These are phyloP conservation scores for Brenthis daphne DNA, from an alignment of 2,888 invertebrate species.

Conservation along the genomic window DNA sequence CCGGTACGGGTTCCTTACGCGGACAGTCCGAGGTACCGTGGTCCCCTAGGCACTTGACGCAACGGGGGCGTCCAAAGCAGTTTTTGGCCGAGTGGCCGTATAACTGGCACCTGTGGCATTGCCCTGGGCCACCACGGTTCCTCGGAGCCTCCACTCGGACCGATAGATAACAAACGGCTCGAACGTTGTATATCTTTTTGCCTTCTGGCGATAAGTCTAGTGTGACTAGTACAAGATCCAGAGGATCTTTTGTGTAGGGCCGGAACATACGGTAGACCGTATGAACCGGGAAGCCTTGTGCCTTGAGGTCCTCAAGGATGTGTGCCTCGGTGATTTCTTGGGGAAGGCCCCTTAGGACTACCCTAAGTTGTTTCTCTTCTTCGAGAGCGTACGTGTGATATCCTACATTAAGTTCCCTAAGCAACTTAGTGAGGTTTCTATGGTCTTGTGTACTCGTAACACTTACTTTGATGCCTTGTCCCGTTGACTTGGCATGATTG, in stretches of 20 bases:
- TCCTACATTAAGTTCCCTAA: not conserved
- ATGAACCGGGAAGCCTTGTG: not conserved
- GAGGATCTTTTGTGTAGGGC: not conserved
- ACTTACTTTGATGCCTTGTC: too few relatives aligned
- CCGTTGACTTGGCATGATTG: too few relatives aligned
- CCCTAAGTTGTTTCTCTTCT: not conserved
- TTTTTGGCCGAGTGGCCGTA: too few relatives aligned
- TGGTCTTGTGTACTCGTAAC: not conserved
- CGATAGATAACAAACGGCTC: not conserved
- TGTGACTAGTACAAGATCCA: not conserved
- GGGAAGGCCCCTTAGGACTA: not conserved
- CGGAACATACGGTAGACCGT: conserved; percentile 11
- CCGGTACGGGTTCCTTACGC: too few relatives aligned
- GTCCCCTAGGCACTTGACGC: too few relatives aligned
- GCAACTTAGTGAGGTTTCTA: not conserved
- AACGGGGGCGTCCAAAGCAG: too few relatives aligned
- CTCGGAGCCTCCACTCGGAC: not conserved
- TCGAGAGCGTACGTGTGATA: conserved; percentile 8
- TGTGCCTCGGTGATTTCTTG: not conserved
- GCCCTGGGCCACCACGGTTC: too few relatives aligned
- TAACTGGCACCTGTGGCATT: too few relatives aligned
- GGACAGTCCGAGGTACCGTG: too few relatives aligned
- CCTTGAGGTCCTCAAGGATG: not conserved
- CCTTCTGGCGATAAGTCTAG: conserved; percentile 5
- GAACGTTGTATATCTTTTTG: conserved; percentile 5